Conservation (phyloP, 2,888 invertebrate genomes). For the Pomacea canaliculata region DNA sequence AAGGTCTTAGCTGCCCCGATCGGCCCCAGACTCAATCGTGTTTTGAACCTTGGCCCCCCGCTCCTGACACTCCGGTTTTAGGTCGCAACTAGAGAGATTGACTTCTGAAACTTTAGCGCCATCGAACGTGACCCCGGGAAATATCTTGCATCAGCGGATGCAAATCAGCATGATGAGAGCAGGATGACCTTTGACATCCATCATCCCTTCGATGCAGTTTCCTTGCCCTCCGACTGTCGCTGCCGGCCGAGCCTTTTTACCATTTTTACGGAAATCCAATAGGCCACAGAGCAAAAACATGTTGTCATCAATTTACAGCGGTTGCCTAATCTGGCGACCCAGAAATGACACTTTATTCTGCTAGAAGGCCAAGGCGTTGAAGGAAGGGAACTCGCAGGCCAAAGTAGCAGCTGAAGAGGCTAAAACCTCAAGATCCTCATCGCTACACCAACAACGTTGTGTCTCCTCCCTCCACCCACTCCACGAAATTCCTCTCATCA, state of each 20-base stretch:
- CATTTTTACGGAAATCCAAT: conserved; percentile 1
- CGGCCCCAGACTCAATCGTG: too few relatives aligned
- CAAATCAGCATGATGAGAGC: too few relatives aligned
- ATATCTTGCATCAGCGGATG: too few relatives aligned
- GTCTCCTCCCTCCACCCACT: neutral
- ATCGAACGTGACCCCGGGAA: too few relatives aligned
- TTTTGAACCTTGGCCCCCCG: too few relatives aligned
- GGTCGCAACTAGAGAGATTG: too few relatives aligned
- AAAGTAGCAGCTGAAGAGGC: neutral
- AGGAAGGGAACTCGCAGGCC: neutral
- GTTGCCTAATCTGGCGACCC: conserved; percentile 18
- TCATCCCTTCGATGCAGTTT: too few relatives aligned
- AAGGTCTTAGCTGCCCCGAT: too few relatives aligned
- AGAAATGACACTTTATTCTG: conserved; percentile 18
- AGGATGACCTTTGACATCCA: too few relatives aligned
- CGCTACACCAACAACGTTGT: neutral
- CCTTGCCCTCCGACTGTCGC: too few relatives aligned
- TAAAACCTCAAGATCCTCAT: neutral
- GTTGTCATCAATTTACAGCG: conserved; percentile 17
- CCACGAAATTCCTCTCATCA: neutral
- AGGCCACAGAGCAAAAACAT: neutral
- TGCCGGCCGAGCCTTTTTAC: neutral
- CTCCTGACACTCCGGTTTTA: too few relatives aligned
- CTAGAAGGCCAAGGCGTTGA: neutral
- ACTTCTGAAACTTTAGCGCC: too few relatives aligned